phyloP scores from a whole-genome alignment of 2,113 vertebrate species.

The Chrysemys picta region DNA sequence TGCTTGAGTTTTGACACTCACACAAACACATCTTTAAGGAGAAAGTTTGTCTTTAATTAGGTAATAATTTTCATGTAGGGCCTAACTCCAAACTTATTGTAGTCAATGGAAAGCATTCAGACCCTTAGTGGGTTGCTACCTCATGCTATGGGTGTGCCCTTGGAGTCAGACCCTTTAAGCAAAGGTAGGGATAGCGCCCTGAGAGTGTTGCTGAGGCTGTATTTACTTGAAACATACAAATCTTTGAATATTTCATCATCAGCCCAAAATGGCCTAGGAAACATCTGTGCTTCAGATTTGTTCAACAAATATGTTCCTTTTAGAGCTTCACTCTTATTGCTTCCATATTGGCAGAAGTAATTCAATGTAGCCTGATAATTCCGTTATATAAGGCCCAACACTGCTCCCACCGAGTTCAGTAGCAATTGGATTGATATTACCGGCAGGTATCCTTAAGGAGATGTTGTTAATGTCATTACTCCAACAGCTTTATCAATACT shows the following conservation, averaged over 20 bases:
- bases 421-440: constrained; percentile 63
- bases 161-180: constrained; percentile 11
- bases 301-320: constrained; percentile 36
- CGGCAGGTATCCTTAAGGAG: constrained; percentile 54
- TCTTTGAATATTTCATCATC: constrained; percentile 32
- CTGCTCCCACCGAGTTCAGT: constrained; percentile 45
- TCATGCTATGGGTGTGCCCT: not conserved
- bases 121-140: not conserved
- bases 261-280: constrained; percentile 50
- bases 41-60: not conserved
- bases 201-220: not conserved
- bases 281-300: constrained; percentile 44
- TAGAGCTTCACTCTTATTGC: constrained; percentile 10
- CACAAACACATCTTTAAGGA: not conserved
- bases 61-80: not conserved
- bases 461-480: constrained; percentile 58
- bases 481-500: constrained; percentile 48
- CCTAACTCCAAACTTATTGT: not conserved
- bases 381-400: constrained; percentile 41
- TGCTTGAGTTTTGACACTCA: not conserved
- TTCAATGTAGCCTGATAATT: constrained; percentile 58
- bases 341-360: constrained; percentile 45
- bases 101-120: not conserved
- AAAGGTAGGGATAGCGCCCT: not conserved
- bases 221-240: constrained; percentile 20